These are phyloP conservation scores for Andrena camellia DNA, from an alignment of 2,888 invertebrate species.

Conservation along the genomic window DNA sequence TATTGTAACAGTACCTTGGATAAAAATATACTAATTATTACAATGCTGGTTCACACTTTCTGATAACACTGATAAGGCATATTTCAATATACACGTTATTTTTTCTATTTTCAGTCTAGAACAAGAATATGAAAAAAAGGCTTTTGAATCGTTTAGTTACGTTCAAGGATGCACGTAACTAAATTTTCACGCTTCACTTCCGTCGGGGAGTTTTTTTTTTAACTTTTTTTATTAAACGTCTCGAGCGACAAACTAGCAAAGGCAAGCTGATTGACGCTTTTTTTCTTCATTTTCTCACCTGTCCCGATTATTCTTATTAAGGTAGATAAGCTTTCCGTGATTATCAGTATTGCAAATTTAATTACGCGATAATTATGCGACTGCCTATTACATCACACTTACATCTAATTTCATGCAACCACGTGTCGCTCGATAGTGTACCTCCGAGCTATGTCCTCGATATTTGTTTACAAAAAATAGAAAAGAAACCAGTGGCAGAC, in stretches of 20 bases:
- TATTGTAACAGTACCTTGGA: constrained; percentile 10
- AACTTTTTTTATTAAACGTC: too few relatives aligned
- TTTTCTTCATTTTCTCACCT: not conserved
- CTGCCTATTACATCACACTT: not conserved
- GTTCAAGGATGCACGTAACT: too few relatives aligned
- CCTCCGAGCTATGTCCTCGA: not conserved
- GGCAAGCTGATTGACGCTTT: not conserved
- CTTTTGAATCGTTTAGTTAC: too few relatives aligned
- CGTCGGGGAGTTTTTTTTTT: too few relatives aligned
- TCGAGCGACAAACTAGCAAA: not conserved
- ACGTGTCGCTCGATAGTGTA: not conserved
- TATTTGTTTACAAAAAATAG: not conserved
- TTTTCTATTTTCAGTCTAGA: too few relatives aligned
- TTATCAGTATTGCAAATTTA: not conserved
- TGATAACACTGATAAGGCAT: too few relatives aligned
- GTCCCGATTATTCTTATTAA: not conserved
- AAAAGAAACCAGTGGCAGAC: not conserved
- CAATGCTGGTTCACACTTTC: too few relatives aligned
- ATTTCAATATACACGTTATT: too few relatives aligned
- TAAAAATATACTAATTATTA: constrained; percentile 14
- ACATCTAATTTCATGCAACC: not conserved
- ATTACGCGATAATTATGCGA: constrained; percentile 26
- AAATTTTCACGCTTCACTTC: too few relatives aligned
- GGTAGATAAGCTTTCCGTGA: not conserved
- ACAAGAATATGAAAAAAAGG: too few relatives aligned